Base-by-base conservation (phyloP, 2,113 vertebrate genomes). In the Microtus ochrogaster region DNA sequence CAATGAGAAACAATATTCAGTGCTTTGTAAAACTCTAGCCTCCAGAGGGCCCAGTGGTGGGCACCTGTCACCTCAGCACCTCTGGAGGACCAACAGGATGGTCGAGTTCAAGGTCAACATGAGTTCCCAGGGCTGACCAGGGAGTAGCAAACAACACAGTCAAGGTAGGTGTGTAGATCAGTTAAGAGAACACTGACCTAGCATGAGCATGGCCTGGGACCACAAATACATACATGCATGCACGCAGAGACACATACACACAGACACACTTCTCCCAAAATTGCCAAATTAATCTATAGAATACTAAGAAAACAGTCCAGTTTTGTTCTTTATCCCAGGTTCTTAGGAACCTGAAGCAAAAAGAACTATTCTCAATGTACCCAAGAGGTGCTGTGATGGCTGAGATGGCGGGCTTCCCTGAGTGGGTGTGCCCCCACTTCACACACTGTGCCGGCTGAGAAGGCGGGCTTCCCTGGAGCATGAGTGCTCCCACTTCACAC, bases 1-100 rank as follows among this genome's bases (percentile, higher is more conserved):
- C 47, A 94, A 70, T 72, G 36, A 96, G 77, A 92, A 94, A 16
- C 8, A 61, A 91, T 12, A 65, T 92, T 36, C 10, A 94, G 5
- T 41, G 30, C 44, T 19, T 88, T 93, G 93, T 68, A 49, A 70
- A 93, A 91, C 44, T 11, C 47, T 73, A 61, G 81, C n/a, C 14
- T 81, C 78, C n/a, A 58, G 47, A 81, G 41, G 41, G 41, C 41
- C 28, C 7, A 7, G 26, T 16, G 33, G 41, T 36, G 19, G 26
- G 44, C 22, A 28, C 30, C 65, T 87, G 11, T 13, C 41, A 39
- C 30, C 47, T 87, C 66, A 72, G 47, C 12, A 28, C 2, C 19
- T 70, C 66, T 26, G 4, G 33, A 72, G 30, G 19, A 28, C 36
- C 13, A 6, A 47, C 66, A 86, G 63, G 17, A 52, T 47, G 47